phyloP scores from a whole-genome alignment of 2,113 vertebrate genomes.

The Mixornis gularis region DNA sequence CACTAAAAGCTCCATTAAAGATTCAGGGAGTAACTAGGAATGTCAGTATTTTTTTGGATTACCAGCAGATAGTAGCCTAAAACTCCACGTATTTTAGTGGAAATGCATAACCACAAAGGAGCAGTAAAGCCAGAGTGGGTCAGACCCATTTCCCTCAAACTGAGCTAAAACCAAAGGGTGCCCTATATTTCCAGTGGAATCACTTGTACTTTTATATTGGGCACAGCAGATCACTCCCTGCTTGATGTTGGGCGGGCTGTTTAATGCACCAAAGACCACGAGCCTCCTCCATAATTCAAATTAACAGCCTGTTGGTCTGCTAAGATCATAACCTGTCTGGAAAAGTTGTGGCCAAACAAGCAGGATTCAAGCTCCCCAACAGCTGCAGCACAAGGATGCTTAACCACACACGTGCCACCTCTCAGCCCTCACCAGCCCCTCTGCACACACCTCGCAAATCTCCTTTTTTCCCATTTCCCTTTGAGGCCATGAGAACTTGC shows the following conservation, averaged over 20 bases:
- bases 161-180: not conserved
- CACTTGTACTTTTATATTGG: not conserved
- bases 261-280: not conserved
- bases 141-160: not conserved
- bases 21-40: constrained; percentile 13
- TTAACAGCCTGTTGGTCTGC: not conserved
- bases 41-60: not conserved
- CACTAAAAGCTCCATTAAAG: not conserved
- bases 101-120: not conserved
- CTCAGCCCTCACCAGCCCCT: not conserved
- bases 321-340: not conserved
- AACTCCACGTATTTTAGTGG: not conserved
- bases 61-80: not conserved
- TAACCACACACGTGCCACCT: not conserved
- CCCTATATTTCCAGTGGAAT: not conserved
- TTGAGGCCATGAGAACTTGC: not conserved
- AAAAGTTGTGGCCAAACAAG: not conserved
- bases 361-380: not conserved
- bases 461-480: not conserved
- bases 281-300: not conserved
- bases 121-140: not conserved
- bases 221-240: not conserved
- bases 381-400: not conserved
- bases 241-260: fast-evolving
- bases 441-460: not conserved